A percentile compares a stretch with the other conserved stretches of the same genome.
Conservation (phyloP, 2,113 vertebrate genomes). For the Aphyosemion australe region DNA sequence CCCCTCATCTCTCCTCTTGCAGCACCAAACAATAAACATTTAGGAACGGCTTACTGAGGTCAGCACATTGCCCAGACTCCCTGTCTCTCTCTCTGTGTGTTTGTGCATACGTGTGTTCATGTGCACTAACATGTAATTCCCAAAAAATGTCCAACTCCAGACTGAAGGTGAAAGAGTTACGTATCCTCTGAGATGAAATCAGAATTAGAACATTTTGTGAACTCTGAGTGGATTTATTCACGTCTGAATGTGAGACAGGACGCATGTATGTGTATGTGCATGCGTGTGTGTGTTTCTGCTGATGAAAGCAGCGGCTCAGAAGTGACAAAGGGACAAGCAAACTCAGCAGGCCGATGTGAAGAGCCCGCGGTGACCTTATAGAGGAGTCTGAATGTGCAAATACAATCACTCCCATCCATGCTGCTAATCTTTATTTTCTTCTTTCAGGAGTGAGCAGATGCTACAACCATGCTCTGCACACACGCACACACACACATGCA, state of each 20-base stretch:
- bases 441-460: background rate
- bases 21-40: conserved; percentile 66
- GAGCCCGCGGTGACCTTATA: conserved; percentile 53
- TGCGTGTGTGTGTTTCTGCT: conserved; percentile 69
- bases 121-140: conserved; percentile 27
- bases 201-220: background rate
- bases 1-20: conserved; percentile 33
- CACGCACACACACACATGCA: no score
- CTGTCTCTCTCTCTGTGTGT: conserved; percentile 19
- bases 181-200: background rate
- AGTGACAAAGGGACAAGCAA: conserved; percentile 76
- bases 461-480: background rate
- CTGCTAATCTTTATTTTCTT: conserved; percentile 9
- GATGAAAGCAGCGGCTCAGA: conserved; percentile 65
- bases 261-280: conserved; percentile 18
- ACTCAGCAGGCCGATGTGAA: conserved; percentile 77
- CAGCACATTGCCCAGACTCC: conserved; percentile 69
- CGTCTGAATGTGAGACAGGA: conserved; percentile 10
- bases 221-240: conserved; percentile 16
- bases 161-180: background rate
- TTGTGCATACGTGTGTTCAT: conserved; percentile 23
- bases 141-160: conserved; percentile 3
- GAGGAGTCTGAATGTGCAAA: conserved; percentile 14
- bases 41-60: conserved; percentile 58
- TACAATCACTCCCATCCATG: conserved; percentile 11